Percentiles rank a stretch among this genome's conserved stretches.
Evolutionary conservation across 2,797 vertebrate genomes (phyloP).

Genomic region (Sylvilagus floridanus): DNA sequence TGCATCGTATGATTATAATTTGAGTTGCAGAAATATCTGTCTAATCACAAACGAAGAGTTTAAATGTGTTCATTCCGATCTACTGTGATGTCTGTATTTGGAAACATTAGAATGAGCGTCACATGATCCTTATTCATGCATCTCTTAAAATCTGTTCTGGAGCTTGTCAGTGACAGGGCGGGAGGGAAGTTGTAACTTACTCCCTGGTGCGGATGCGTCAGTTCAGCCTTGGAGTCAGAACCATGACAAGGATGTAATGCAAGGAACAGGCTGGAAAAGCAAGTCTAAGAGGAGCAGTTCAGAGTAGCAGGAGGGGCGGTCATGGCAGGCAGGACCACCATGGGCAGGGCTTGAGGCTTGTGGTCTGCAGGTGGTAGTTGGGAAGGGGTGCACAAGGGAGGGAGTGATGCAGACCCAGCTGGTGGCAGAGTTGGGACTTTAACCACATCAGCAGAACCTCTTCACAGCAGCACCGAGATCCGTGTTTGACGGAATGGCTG

Average conservation of each 20-base stretch:
- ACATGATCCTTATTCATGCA: background rate
- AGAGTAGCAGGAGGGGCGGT: background rate
- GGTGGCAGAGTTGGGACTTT: background rate
- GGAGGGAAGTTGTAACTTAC: background rate
- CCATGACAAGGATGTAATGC: background rate
- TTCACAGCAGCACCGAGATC: background rate
- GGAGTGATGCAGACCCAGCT: background rate
- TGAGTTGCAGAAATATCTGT: background rate
- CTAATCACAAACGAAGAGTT: background rate
- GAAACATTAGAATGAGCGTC: background rate
- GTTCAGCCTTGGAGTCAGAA: background rate
- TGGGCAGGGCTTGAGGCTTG: no score
- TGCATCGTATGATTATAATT: background rate
- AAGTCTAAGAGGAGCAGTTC: background rate
- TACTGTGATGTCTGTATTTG: conserved; percentile 21
- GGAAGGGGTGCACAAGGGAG: no score
- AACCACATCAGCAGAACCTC: background rate
- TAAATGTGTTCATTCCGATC: background rate
- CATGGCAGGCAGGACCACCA: background rate
- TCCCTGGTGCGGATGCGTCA: background rate
- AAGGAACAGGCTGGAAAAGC: background rate
- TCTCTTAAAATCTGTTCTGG: background rate
- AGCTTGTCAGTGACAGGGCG: background rate
- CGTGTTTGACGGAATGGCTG: background rate
- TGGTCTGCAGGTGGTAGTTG: background rate